phyloP scores from a whole-genome alignment of 1,140 invertebrate genomes.

The Adelges cooleyi region DNA sequence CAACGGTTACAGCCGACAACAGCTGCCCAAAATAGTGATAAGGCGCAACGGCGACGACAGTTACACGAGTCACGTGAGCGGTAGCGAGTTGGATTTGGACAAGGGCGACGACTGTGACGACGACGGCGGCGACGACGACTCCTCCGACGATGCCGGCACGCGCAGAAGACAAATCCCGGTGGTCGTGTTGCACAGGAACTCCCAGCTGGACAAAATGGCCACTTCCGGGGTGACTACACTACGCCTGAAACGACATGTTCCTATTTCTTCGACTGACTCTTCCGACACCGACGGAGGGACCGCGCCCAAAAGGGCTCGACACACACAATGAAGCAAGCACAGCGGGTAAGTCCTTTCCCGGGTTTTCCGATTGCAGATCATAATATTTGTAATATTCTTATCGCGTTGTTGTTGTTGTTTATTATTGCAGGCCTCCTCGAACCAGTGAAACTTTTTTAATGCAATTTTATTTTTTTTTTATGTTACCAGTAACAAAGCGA shows the following conservation, averaged over 20 bases:
- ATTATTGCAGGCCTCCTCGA: neutral
- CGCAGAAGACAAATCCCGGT: neutral
- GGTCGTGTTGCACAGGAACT: neutral
- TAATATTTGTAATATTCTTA: neutral
- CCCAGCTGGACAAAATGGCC: neutral
- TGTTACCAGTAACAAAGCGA: constrained; percentile 14
- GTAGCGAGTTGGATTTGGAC: no score
- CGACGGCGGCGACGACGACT: neutral
- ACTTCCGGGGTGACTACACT: neutral
- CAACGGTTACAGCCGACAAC: neutral
- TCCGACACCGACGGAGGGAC: neutral
- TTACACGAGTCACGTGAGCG: constrained; percentile 9
- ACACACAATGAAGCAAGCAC: neutral
- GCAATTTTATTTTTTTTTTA: neutral
- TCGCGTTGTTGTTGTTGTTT: neutral
- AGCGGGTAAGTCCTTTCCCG: neutral
- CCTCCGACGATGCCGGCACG: neutral
- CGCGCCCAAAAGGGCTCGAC: neutral
- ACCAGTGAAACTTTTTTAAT: neutral
- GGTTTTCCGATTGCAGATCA: no score
- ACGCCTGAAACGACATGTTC: neutral
- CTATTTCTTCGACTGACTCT: neutral
- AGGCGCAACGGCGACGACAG: neutral
- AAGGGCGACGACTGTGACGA: neutral
- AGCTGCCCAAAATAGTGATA: constrained; percentile 10